A percentile compares a stretch with the other conserved stretches of the same genome.
Conservation (phyloP, 1,140 invertebrate species). For the Leptinotarsa undecemlineata region DNA sequence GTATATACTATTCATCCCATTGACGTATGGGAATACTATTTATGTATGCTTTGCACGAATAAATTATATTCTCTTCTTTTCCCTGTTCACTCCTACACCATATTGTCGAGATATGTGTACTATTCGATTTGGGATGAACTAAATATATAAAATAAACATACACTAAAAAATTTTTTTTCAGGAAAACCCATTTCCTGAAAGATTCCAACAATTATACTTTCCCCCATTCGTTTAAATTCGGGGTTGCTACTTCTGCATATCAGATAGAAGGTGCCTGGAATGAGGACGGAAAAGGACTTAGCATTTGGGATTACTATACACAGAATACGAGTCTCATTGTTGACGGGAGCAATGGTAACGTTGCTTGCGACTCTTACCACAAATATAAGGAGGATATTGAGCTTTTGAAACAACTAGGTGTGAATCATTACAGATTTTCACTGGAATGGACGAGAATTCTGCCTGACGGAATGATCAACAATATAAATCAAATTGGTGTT, state of each 20-base stretch:
- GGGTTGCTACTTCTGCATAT: slow-evolving; percentile 53
- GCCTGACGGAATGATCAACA: slow-evolving; percentile 48
- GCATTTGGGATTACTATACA: slow-evolving; percentile 63
- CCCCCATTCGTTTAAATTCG: slow-evolving; percentile 53
- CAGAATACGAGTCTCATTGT: slow-evolving; percentile 33
- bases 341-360: slow-evolving; percentile 57
- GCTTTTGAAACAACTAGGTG: slow-evolving; percentile 62
- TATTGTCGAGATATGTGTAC: too few relatives aligned
- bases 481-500: slow-evolving; percentile 13
- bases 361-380: slow-evolving; percentile 72
- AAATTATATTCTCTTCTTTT: too few relatives aligned
- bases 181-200: too few relatives aligned
- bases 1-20: too few relatives aligned
- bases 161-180: too few relatives aligned
- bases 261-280: slow-evolving; percentile 58
- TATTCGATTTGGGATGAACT: too few relatives aligned
- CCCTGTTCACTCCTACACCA: too few relatives aligned
- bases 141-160: too few relatives aligned
- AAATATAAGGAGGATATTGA: slow-evolving; percentile 68
- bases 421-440: slow-evolving; percentile 61
- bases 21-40: too few relatives aligned
- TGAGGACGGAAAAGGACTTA: slow-evolving; percentile 55
- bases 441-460: slow-evolving; percentile 65
- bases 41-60: too few relatives aligned
- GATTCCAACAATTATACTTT: slow-evolving; percentile 40